Evolutionary conservation across 2,113 vertebrate genomes (phyloP).

Genomic region (Clinocottus analis): DNA sequence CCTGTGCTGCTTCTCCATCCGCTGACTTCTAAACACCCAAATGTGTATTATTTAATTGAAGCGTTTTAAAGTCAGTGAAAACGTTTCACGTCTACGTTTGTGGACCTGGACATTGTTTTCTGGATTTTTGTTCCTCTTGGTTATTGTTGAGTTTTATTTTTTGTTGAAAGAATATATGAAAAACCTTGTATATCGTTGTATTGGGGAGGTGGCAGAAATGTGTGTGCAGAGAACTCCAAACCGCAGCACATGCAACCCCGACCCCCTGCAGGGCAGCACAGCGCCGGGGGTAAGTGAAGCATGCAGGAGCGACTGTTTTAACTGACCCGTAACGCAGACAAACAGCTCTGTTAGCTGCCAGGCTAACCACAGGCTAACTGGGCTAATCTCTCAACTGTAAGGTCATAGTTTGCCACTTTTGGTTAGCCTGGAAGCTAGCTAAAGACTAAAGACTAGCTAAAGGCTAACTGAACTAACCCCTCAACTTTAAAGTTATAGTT

Average conservation of each 20-base stretch:
- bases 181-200: slow-evolving; percentile 23
- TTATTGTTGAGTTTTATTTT: neutral
- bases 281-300: slow-evolving; percentile 43
- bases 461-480: too few relatives aligned
- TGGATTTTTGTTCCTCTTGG: neutral
- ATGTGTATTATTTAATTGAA: too few relatives aligned
- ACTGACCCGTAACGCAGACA: too few relatives aligned
- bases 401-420: too few relatives aligned
- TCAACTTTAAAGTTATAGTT: neutral
- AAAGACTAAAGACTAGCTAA: too few relatives aligned
- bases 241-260: slow-evolving; percentile 44
- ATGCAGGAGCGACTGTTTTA: too few relatives aligned
- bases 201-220: slow-evolving; percentile 39
- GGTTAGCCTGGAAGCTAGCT: too few relatives aligned
- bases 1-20: too few relatives aligned
- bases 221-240: slow-evolving; percentile 64
- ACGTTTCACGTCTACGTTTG: neutral
- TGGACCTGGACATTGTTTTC: neutral
- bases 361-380: too few relatives aligned
- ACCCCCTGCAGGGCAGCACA: slow-evolving; percentile 22
- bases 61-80: neutral
- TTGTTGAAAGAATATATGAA: neutral
- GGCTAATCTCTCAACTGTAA: too few relatives aligned
- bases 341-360: too few relatives aligned
- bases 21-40: too few relatives aligned